Base-by-base conservation (phyloP, 2,113 vertebrate genomes). In the Burhinus bistriatus region DNA sequence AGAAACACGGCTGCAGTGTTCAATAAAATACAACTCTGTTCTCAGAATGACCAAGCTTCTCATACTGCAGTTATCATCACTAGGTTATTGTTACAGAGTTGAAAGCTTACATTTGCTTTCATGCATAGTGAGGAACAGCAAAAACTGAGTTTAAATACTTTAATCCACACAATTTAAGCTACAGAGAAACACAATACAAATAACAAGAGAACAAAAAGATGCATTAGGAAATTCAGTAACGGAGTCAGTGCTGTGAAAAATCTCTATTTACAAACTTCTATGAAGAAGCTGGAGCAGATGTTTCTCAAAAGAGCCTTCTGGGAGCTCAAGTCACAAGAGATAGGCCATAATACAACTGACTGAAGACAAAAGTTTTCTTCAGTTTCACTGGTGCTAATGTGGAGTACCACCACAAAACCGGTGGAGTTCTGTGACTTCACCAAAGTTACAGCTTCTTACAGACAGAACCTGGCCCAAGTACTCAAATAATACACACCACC, bases 111-210 rank as follows among this genome's bases (percentile, higher is more conserved):
- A 12, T 32, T 88, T 73, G 45, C 40, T 86, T 91, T 58, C 20
- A 71, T 26, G 45, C 12, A 62, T 2, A 81, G 40, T 1, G 5
- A 93, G 47, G 29, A 87, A 92, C 49, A 73, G 61, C 59, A 97
- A 70, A 52, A 87, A 23, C 12, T 18, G 51, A 72, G 62, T 80
- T 95, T 76, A 78, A 95, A 89, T 81, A 83, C 72, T 97, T 97
- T 96, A 83, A 96, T 97, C 44, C 87, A 95, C 64, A 9, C 65
- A 42, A 51, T 95, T 89, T 59, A 80, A n/a, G 90, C 75, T 91
- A 93, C 59, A 95, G 88, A 94, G 52, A 86, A 94, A 80, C 51
- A 94, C 69, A 87, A 78, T 62, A 89, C 23, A 90, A 87, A 94
- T 42, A 85, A 90, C 34, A 72, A 57, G 76, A 96, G 80, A 75